Conservation (phyloP, 2,113 vertebrate species). For the Petrocephalus zakoni region DNA sequence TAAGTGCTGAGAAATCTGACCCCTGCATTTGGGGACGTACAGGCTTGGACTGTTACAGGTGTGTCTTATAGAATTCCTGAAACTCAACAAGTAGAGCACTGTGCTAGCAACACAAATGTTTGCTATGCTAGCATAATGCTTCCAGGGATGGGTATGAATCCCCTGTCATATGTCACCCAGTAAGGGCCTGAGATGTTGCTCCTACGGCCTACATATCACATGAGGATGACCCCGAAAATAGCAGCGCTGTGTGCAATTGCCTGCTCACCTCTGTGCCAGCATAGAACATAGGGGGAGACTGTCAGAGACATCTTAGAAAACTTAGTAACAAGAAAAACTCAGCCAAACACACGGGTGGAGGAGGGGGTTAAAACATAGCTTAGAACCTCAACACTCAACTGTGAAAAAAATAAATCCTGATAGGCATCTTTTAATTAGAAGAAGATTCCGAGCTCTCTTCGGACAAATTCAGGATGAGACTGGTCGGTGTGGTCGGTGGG, state of each 20-base stretch:
- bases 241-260: background rate
- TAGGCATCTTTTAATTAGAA: slow-evolving; percentile 9
- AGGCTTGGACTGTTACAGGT: background rate
- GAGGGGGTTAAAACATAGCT: background rate
- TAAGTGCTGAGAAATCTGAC: background rate
- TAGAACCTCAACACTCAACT: background rate
- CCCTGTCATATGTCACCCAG: background rate
- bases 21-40: background rate
- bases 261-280: background rate
- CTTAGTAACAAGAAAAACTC: background rate
- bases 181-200: background rate
- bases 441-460: background rate
- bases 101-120: too few relatives aligned
- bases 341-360: background rate
- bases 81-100: background rate
- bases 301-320: background rate
- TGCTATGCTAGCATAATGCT: background rate
- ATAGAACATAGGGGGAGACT: background rate
- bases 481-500: background rate
- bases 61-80: background rate
- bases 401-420: background rate
- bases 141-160: background rate
- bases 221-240: background rate
- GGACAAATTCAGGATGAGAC: background rate
- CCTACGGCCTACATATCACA: background rate